phyloP scores from a whole-genome alignment of 2,797 vertebrate genomes.

The Microctenopoma steveboyesi region DNA sequence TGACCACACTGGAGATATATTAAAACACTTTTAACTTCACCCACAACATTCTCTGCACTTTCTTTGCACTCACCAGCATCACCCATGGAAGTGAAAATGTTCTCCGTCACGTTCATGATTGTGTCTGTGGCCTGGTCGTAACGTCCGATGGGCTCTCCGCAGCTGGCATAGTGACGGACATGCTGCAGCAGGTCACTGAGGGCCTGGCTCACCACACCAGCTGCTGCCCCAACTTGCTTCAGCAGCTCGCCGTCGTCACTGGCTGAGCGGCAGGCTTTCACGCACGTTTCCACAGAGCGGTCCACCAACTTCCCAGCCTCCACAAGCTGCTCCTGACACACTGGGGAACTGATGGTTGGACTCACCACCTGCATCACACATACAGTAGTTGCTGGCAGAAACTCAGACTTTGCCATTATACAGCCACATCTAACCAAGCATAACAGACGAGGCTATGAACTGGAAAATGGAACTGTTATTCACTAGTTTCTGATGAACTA shows the following conservation, averaged over 20 bases:
- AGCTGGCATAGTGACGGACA: conserved; percentile 95
- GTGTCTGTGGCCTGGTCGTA: conserved; percentile 99
- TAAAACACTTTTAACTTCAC: not conserved
- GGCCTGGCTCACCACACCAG: conserved; percentile 94
- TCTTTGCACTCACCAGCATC: conserved; percentile 91
- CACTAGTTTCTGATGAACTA: no score
- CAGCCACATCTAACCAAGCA: not conserved
- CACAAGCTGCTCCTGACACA: conserved; percentile 98
- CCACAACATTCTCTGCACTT: not conserved
- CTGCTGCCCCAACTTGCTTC: conserved; percentile 93
- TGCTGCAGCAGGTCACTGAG: conserved; percentile 96
- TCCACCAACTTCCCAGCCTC: conserved; percentile 98
- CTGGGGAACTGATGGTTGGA: conserved; percentile 97
- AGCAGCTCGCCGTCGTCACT: conserved; percentile 91
- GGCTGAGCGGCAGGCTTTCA: conserved; percentile 93
- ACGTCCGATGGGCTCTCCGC: conserved; percentile 96
- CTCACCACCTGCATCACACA: conserved; percentile 89
- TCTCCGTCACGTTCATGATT: conserved; percentile 99
- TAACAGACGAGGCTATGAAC: not conserved
- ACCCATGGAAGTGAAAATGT: conserved; percentile 99
- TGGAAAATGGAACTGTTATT: not conserved
- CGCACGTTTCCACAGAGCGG: conserved; percentile 95
- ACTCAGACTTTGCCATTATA: not conserved
- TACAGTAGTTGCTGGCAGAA: conserved; percentile 14
- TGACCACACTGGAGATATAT: not conserved